A percentile compares a stretch with the other conserved stretches of the same genome.
phyloP scores from a whole-genome alignment of 2,888 invertebrate species.

The Campopleginae sp. region DNA sequence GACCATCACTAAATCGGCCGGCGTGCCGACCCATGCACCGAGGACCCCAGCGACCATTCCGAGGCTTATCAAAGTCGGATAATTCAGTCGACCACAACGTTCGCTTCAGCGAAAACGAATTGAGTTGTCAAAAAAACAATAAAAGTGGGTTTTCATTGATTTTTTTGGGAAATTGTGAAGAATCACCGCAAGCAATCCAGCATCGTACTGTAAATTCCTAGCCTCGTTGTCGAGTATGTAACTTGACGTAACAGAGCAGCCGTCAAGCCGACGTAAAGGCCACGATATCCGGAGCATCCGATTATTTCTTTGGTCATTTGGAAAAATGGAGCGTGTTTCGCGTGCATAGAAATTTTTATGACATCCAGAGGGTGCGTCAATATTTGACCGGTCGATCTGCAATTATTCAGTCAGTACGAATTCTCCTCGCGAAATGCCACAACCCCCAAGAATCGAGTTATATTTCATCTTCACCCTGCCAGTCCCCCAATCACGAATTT shows the following conservation, averaged over 20 bases:
- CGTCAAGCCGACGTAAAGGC: slow-evolving; percentile 85
- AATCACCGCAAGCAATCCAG: slow-evolving; percentile 83
- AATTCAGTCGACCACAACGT: slow-evolving; percentile 70
- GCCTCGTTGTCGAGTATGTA: slow-evolving; percentile 88
- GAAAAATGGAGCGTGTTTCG: slow-evolving; percentile 80
- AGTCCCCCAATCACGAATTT: slow-evolving; percentile 73
- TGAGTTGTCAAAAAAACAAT: slow-evolving; percentile 1
- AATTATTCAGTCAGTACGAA: neutral
- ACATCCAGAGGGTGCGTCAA: slow-evolving; percentile 89
- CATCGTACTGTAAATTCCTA: slow-evolving; percentile 87
- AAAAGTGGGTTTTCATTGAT: neutral
- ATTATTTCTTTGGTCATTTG: slow-evolving; percentile 84
- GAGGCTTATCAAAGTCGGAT: slow-evolving; percentile 76
- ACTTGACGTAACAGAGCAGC: slow-evolving; percentile 87
- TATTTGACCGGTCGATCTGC: slow-evolving; percentile 71
- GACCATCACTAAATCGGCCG: slow-evolving; percentile 86
- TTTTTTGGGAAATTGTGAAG: neutral
- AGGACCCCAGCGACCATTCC: slow-evolving; percentile 87
- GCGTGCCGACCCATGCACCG: slow-evolving; percentile 88
- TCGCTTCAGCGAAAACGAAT: slow-evolving; percentile 52
- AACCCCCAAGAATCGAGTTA: neutral
- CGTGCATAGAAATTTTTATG: slow-evolving; percentile 89
- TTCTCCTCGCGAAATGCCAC: neutral
- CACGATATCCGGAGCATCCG: slow-evolving; percentile 85
- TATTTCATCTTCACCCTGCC: slow-evolving; percentile 69